A percentile compares a stretch with the other conserved stretches of the same genome.
These are phyloP conservation scores for Digitonthophagus gazella DNA, from an alignment of 2,888 invertebrate genomes.

Conservation along the genomic window DNA sequence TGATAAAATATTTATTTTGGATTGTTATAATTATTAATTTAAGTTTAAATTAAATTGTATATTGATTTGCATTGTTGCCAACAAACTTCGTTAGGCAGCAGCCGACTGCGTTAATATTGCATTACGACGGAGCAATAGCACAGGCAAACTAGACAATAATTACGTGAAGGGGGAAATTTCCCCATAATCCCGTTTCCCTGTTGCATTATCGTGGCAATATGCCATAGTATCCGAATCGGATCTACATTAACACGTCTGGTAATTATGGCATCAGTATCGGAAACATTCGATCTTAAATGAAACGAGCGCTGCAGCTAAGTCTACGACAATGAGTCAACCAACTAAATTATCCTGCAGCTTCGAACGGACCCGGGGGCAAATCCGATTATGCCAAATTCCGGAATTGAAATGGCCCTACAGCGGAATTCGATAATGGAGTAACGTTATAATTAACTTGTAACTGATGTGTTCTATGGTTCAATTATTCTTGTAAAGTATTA, in stretches of 20 bases:
- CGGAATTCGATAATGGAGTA: not conserved
- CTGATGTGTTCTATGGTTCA: too few relatives aligned
- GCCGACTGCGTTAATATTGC: not conserved
- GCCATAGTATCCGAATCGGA: constrained; percentile 9
- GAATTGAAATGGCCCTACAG: not conserved
- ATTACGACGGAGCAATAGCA: not conserved
- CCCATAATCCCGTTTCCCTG: constrained; percentile 11
- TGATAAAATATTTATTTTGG: not conserved
- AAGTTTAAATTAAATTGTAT: not conserved
- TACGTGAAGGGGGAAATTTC: constrained; percentile 7
- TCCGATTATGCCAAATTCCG: not conserved
- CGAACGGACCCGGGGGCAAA: not conserved
- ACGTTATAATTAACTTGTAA: too few relatives aligned
- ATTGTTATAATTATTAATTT: not conserved
- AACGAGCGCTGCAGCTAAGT: not conserved
- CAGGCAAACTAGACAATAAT: constrained; percentile 5
- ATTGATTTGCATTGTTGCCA: not conserved
- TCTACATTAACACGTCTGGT: constrained; percentile 13
- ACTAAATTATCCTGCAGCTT: not conserved
- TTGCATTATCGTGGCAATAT: constrained; percentile 8
- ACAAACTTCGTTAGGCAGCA: not conserved
- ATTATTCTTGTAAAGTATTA: too few relatives aligned
- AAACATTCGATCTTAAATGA: not conserved
- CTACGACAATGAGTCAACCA: not conserved
- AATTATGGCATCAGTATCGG: constrained; percentile 5